Conservation (phyloP, 2,888 invertebrate genomes). For the Leptinotarsa peninsularis region DNA sequence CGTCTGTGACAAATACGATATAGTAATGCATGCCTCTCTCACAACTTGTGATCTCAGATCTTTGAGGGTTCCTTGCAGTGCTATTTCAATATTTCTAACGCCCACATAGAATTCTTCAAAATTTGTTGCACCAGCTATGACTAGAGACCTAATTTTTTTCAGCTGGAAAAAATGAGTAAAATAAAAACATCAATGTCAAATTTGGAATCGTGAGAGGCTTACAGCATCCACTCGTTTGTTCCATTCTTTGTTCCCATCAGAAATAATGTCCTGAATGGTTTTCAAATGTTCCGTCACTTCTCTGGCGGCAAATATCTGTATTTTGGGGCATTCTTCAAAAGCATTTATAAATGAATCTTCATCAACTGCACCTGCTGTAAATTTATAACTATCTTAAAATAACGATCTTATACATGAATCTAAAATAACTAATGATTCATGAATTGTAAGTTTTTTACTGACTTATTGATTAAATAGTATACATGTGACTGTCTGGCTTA, state of each 20-base stretch:
- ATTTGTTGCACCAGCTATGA: conserved; percentile 81
- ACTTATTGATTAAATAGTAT: too few relatives aligned
- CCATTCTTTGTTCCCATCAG: conserved; percentile 91
- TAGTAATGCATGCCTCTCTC: conserved; percentile 94
- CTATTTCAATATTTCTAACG: conserved; percentile 82
- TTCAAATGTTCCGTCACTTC: conserved; percentile 87
- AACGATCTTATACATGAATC: too few relatives aligned
- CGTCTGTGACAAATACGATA: conserved; percentile 90
- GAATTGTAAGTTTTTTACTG: too few relatives aligned
- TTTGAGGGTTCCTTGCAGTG: conserved; percentile 85
- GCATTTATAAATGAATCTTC: conserved; percentile 87
- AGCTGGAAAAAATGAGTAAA: conserved; percentile 70
- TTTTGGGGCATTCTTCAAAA: conserved; percentile 85
- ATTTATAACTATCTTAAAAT: conserved; percentile 15
- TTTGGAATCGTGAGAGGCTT: conserved; percentile 58
- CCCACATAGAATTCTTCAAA: conserved; percentile 81
- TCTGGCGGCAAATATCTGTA: conserved; percentile 84
- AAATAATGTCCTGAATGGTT: conserved; percentile 78
- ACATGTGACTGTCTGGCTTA: too few relatives aligned
- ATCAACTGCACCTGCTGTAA: conserved; percentile 86
- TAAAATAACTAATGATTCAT: too few relatives aligned
- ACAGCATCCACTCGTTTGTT: conserved; percentile 93
- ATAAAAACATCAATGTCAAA: conserved; percentile 1
- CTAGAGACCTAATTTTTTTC: conserved; percentile 85
- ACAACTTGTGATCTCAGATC: conserved; percentile 93